phyloP scores from a whole-genome alignment of 2,888 invertebrate species.

The Volucella bombylans region DNA sequence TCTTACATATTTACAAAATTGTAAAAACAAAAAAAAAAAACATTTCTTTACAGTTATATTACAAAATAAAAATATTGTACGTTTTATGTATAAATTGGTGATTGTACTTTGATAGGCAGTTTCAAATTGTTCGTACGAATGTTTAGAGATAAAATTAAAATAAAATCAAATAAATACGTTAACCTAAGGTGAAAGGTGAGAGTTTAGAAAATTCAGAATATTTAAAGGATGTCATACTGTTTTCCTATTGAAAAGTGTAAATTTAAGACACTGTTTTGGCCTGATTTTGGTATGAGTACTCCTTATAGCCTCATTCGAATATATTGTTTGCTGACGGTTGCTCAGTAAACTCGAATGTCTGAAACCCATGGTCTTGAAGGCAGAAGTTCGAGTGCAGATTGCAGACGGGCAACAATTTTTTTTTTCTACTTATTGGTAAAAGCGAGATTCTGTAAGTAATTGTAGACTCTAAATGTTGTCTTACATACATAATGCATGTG shows the following conservation, averaged over 20 bases:
- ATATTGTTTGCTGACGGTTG: too few species aligned
- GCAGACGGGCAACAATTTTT: too few species aligned
- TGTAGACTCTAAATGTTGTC: too few species aligned
- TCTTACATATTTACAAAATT: constrained; percentile 66
- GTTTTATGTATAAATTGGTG: constrained; percentile 27
- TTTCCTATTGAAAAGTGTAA: not conserved
- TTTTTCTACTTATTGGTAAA: too few species aligned
- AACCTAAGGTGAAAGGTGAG: constrained; percentile 5
- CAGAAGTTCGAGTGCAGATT: too few species aligned
- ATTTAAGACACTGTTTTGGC: too few species aligned
- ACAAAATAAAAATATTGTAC: constrained; percentile 4
- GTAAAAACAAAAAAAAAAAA: not conserved
- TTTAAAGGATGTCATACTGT: constrained; percentile 18
- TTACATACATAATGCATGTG: too few species aligned
- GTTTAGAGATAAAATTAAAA: not conserved
- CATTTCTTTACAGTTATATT: constrained; percentile 63
- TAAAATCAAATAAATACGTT: constrained; percentile 49
- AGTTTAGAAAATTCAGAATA: not conserved
- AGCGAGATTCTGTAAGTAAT: too few species aligned
- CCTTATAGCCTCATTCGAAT: too few species aligned
- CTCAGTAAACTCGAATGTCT: too few species aligned
- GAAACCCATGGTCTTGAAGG: too few species aligned
- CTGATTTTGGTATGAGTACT: too few species aligned
- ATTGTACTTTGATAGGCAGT: constrained; percentile 68
- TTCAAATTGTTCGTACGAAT: constrained; percentile 48